Conservation (phyloP, 2,888 invertebrate species). For the Tyria jacobaeae region DNA sequence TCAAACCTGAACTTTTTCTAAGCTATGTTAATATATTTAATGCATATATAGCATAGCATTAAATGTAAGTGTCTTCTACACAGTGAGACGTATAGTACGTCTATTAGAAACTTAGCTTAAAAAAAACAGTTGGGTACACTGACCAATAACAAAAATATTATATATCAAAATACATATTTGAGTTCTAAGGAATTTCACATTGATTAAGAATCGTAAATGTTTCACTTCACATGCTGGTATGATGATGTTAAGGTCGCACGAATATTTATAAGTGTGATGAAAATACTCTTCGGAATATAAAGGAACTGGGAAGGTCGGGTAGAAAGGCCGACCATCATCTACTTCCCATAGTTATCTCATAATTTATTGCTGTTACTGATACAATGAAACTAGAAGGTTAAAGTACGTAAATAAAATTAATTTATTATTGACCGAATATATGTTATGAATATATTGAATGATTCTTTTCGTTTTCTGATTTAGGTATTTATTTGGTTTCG, state of each 20-base stretch:
- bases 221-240: constrained; percentile 27
- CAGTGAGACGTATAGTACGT: too few species aligned
- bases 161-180: constrained; percentile 25
- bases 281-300: constrained; percentile 49
- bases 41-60: too few species aligned
- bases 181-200: constrained; percentile 33
- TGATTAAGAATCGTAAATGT: constrained; percentile 43
- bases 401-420: too few species aligned
- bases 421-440: too few species aligned
- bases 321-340: constrained; percentile 12
- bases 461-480: too few species aligned
- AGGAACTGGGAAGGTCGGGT: constrained; percentile 42
- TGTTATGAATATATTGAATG: too few species aligned
- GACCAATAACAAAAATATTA: constrained; percentile 22
- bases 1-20: too few species aligned
- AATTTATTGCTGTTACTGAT: constrained; percentile 4
- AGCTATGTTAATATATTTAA: too few species aligned
- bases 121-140: constrained; percentile 18
- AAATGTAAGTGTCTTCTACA: too few species aligned
- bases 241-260: constrained; percentile 38
- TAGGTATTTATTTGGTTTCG: too few species aligned
- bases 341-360: constrained; percentile 10
- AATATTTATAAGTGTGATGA: constrained; percentile 42
- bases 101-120: too few species aligned
- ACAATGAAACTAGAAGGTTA: neutral